Conservation (phyloP, 2,113 vertebrate genomes). For the Malurus melanocephalus region DNA sequence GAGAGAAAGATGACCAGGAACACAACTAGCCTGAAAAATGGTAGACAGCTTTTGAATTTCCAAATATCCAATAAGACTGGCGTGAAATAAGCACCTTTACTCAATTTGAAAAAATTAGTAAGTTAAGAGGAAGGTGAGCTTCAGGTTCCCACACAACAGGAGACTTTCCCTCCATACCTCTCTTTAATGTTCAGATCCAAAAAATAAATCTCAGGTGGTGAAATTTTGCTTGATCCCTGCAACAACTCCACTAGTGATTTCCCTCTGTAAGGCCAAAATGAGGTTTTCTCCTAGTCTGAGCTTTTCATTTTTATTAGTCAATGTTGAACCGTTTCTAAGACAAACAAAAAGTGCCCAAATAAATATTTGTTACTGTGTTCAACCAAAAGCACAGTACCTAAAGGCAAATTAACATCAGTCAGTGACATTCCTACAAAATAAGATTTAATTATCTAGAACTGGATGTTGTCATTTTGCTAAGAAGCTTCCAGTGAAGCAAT, state of each 20-base stretch:
- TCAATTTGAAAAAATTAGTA: neutral
- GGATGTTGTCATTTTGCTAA: slow-evolving; percentile 18
- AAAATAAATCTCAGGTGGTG: neutral
- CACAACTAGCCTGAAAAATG: neutral
- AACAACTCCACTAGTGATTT: neutral
- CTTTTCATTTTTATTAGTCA: neutral
- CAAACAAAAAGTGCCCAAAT: slow-evolving; percentile 1
- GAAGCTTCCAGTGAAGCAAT: slow-evolving; percentile 14
- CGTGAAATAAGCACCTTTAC: neutral
- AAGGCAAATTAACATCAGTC: slow-evolving; percentile 36
- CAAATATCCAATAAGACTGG: neutral
- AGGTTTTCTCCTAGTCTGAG: neutral
- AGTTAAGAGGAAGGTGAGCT: neutral
- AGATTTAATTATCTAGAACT: slow-evolving; percentile 29
- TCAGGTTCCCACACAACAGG: neutral
- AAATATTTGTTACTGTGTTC: slow-evolving; percentile 9
- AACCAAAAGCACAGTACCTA: slow-evolving; percentile 10
- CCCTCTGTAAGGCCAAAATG: neutral
- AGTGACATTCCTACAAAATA: slow-evolving; percentile 28
- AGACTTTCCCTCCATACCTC: neutral
- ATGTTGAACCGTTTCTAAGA: neutral
- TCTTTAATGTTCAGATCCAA: neutral
- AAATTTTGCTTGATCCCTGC: neutral
- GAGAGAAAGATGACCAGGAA: neutral
- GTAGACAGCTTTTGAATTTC: neutral